These are phyloP conservation scores for Pristionchus exspectatus DNA, from an alignment of 2,888 invertebrate species.

Conservation along the genomic window DNA sequence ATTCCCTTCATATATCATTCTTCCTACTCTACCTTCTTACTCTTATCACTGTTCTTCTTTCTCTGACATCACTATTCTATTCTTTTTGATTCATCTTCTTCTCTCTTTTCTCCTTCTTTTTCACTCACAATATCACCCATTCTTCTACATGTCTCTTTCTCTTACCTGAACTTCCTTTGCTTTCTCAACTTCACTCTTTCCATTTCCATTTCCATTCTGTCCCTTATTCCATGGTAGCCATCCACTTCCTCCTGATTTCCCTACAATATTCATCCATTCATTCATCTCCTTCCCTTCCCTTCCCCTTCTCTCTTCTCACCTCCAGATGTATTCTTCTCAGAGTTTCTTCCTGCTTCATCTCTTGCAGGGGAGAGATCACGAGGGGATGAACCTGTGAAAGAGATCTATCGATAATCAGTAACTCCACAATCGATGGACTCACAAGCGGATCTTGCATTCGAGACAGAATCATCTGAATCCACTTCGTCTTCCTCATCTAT, in stretches of 20 bases:
- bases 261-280: constrained; percentile 11
- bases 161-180: constrained; percentile 54
- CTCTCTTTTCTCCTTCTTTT: constrained; percentile 56
- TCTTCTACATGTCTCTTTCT: too few species aligned
- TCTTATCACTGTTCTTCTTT: not conserved
- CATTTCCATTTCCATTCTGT: constrained; percentile 27
- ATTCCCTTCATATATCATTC: not conserved
- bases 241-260: constrained; percentile 51
- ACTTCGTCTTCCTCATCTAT: constrained; percentile 65
- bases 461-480: constrained; percentile 65
- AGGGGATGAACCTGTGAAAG: constrained; percentile 70
- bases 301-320: not conserved
- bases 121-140: constrained; percentile 47
- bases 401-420: not conserved
- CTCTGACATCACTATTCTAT: not conserved
- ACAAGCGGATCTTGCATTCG: constrained; percentile 41
- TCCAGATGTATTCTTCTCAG: constrained; percentile 52
- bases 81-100: constrained; percentile 54
- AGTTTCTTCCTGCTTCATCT: constrained; percentile 54
- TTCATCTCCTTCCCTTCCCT: not conserved
- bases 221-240: constrained; percentile 39
- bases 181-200: constrained; percentile 41
- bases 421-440: not conserved
- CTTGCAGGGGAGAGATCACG: constrained; percentile 71
- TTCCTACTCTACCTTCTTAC: constrained; percentile 38